phyloP scores from a whole-genome alignment of 2,888 invertebrate species.

The Eristalinus sepulchralis region DNA sequence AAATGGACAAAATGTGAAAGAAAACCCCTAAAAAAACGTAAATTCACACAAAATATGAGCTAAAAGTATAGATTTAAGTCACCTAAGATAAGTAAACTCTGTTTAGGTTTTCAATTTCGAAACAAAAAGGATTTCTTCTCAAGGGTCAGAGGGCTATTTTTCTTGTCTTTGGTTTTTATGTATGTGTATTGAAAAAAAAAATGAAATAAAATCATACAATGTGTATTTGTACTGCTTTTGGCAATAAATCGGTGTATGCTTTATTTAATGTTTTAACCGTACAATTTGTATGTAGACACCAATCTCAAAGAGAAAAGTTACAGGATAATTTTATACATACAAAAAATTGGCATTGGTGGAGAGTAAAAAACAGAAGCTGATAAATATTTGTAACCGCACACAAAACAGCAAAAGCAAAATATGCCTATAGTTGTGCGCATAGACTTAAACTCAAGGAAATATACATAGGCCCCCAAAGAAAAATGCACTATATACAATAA shows the following conservation, averaged over 20 bases:
- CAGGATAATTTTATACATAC: conserved; percentile 29
- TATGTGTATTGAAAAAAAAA: conserved; percentile 48
- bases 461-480: neutral
- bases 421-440: conserved; percentile 25
- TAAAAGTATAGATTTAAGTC: neutral
- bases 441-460: neutral
- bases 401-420: neutral
- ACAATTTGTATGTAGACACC: conserved; percentile 5
- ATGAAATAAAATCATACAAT: conserved; percentile 19
- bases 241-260: conserved; percentile 66
- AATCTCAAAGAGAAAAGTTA: conserved; percentile 28
- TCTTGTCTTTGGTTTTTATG: conserved; percentile 46
- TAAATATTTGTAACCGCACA: conserved; percentile 5
- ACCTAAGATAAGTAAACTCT: neutral
- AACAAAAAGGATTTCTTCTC: neutral
- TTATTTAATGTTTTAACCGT: conserved; percentile 48
- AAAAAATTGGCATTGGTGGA: conserved; percentile 63
- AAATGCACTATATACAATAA: conserved; percentile 41
- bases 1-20: neutral
- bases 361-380: conserved; percentile 26
- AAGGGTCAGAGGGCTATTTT: conserved; percentile 50
- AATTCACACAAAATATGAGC: conserved; percentile 36
- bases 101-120: neutral
- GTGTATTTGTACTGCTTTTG: conserved; percentile 67
- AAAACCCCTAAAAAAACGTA: neutral